A percentile compares a stretch with the other conserved stretches of the same genome.
phyloP scores from a whole-genome alignment of 2,888 invertebrate genomes.

The Dicyrtoma fusca region DNA sequence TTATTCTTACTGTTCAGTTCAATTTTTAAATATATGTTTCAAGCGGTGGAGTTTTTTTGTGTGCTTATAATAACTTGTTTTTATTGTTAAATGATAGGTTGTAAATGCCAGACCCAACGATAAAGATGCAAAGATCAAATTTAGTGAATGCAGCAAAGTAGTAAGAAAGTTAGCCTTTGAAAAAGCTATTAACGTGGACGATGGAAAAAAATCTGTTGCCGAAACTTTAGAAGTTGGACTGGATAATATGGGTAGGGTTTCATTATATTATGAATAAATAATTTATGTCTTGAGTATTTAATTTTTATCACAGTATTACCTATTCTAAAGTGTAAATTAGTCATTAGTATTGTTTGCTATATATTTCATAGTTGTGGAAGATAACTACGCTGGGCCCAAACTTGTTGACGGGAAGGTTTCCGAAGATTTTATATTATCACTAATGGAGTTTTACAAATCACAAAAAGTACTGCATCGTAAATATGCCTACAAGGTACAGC shows the following conservation, averaged over 20 bases:
- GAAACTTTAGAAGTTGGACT: slow-evolving; percentile 76
- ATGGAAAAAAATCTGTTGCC: slow-evolving; percentile 80
- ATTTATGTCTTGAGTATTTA: no score
- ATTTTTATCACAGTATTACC: no score
- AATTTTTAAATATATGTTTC: background rate
- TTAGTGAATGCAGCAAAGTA: slow-evolving; percentile 92
- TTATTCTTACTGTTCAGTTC: background rate
- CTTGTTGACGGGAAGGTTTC: slow-evolving; percentile 88
- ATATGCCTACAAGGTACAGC: slow-evolving; percentile 88
- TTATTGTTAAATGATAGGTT: slow-evolving; percentile 67
- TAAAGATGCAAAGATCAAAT: slow-evolving; percentile 90
- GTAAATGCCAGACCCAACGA: slow-evolving; percentile 90
- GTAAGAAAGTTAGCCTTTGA: slow-evolving; percentile 94
- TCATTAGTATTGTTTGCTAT: no score
- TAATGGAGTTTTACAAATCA: slow-evolving; percentile 86
- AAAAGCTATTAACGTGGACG: slow-evolving; percentile 93
- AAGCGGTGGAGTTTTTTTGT: background rate
- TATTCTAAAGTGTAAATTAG: no score
- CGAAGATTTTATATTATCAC: slow-evolving; percentile 80
- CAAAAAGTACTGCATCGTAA: slow-evolving; percentile 94
- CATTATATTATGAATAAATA: background rate
- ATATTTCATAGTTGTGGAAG: slow-evolving; percentile 84
- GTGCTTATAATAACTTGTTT: no score
- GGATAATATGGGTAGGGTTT: slow-evolving; percentile 80
- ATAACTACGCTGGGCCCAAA: slow-evolving; percentile 88